Conservation (phyloP, 1,140 invertebrate species). For the Delia radicum region DNA sequence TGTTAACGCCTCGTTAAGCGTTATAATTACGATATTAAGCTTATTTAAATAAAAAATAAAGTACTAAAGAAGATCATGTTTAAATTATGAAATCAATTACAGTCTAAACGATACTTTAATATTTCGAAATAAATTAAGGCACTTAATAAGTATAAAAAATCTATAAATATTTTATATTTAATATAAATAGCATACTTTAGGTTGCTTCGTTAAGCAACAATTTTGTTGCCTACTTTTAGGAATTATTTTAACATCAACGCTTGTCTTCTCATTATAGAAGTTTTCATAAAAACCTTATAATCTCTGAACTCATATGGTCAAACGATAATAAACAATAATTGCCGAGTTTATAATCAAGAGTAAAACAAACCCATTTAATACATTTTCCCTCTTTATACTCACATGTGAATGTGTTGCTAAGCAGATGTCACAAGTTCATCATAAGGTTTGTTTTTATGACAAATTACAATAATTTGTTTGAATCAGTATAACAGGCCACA, state of each 20-base stretch:
- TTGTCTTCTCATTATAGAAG: background rate
- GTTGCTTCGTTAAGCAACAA: background rate
- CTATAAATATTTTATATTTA: too few species aligned
- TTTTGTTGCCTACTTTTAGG: background rate
- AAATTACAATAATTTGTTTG: background rate
- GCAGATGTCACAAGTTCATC: background rate
- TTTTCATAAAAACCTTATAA: background rate
- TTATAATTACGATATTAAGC: slow-evolving; percentile 12
- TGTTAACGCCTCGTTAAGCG: slow-evolving; percentile 23
- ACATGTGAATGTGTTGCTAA: background rate
- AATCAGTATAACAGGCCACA: background rate
- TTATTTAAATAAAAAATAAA: background rate
- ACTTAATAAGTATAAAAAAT: background rate
- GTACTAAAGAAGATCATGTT: background rate
- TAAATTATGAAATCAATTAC: background rate
- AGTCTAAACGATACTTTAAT: background rate
- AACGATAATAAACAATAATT: background rate
- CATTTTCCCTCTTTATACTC: background rate
- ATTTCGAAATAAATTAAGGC: background rate
- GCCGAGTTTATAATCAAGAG: background rate
- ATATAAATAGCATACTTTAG: too few species aligned
- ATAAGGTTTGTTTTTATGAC: background rate
- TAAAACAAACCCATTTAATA: background rate
- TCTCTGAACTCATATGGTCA: background rate
- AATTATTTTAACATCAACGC: background rate